These are phyloP conservation scores for Hemicrepidius hirtus DNA, from an alignment of 2,888 invertebrate species.

Conservation along the genomic window DNA sequence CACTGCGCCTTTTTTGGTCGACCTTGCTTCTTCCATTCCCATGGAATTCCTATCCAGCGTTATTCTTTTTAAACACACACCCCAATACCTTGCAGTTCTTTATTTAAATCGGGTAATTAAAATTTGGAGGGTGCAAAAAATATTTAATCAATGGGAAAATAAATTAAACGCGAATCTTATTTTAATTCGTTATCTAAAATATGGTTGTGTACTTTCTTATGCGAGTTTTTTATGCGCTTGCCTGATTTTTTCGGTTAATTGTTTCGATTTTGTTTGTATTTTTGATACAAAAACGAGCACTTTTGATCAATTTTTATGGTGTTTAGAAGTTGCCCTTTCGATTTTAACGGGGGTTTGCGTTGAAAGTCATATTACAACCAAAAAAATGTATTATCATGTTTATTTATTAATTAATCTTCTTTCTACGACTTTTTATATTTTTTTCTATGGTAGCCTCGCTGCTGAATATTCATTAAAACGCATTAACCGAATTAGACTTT, in stretches of 20 bases:
- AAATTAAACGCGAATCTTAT: slow-evolving; percentile 35
- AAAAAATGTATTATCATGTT: not conserved
- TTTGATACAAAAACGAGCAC: not conserved
- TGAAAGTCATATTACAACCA: not conserved
- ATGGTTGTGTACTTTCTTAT: slow-evolving; percentile 29
- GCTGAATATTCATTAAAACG: slow-evolving; percentile 14
- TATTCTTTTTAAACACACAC: slow-evolving; percentile 26
- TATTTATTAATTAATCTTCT: not conserved
- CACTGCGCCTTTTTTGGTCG: slow-evolving; percentile 41
- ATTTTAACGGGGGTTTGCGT: slow-evolving; percentile 36
- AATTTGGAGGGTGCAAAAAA: slow-evolving; percentile 41
- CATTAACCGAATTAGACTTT: not conserved
- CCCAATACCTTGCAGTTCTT: slow-evolving; percentile 30
- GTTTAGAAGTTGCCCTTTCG: not conserved
- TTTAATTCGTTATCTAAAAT: slow-evolving; percentile 39
- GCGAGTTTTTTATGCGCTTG: slow-evolving; percentile 37
- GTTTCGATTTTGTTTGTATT: slow-evolving; percentile 23
- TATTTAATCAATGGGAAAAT: slow-evolving; percentile 41
- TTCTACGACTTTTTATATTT: not conserved
- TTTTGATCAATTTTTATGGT: slow-evolving; percentile 5
- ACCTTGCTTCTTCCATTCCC: too few relatives aligned
- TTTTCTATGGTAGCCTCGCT: slow-evolving; percentile 1
- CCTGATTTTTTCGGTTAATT: slow-evolving; percentile 24
- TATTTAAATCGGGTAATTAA: slow-evolving; percentile 53
- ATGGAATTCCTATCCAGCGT: slow-evolving; percentile 51